Evolutionary conservation across 1,140 invertebrate genomes (phyloP).

Genomic region (Zaprionus vittiger): DNA sequence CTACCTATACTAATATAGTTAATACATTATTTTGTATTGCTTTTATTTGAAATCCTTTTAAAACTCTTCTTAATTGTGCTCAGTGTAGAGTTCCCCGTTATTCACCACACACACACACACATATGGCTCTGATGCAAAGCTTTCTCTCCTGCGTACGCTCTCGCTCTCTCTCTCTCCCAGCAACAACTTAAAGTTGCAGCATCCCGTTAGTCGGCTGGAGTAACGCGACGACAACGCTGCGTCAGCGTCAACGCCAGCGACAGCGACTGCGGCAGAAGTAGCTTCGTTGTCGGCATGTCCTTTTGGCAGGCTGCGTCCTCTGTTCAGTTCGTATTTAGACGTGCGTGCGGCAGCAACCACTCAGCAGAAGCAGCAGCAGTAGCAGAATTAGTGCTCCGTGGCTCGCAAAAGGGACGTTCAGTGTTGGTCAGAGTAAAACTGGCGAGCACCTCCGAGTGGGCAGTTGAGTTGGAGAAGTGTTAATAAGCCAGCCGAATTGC

Average conservation of each 20-base stretch:
- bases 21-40: no score
- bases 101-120: conserved; percentile 50
- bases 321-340: conserved; percentile 75
- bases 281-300: conserved; percentile 55
- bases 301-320: conserved; percentile 69
- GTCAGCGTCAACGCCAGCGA: neutral
- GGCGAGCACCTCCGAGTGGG: conserved; percentile 4
- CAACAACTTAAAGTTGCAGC: conserved; percentile 64
- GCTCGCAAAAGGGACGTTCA: neutral
- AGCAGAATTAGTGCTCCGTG: conserved; percentile 6
- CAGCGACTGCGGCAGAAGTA: conserved; percentile 19
- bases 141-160: conserved; percentile 43
- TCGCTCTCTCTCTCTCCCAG: conserved; percentile 22
- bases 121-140: conserved; percentile 26
- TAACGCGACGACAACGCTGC: conserved; percentile 36
- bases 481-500: conserved; percentile 57
- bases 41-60: neutral
- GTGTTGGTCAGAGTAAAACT: conserved; percentile 20
- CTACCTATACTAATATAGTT: no score
- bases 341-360: conserved; percentile 74
- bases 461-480: conserved; percentile 44
- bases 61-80: neutral
- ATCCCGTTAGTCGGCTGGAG: conserved; percentile 51
- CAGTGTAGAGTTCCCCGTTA: conserved; percentile 42
- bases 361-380: conserved; percentile 14